phyloP scores from a whole-genome alignment of 2,888 invertebrate species.

The Notodonta dromedarius region DNA sequence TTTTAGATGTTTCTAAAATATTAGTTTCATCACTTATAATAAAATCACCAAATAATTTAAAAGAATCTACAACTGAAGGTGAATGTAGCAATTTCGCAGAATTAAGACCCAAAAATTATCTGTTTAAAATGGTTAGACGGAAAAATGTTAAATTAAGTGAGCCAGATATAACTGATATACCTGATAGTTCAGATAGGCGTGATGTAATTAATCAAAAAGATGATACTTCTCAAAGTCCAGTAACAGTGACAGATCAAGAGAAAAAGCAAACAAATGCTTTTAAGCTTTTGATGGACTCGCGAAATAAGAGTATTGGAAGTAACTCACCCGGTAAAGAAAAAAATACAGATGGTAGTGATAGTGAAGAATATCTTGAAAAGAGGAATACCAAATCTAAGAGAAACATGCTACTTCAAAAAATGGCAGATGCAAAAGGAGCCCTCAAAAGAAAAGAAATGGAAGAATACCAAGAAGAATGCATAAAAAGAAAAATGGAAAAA shows the following conservation, averaged over 20 bases:
- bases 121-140: conserved; percentile 68
- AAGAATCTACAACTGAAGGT: conserved; percentile 20
- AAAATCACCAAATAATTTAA: conserved; percentile 56
- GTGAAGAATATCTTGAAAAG: conserved; percentile 52
- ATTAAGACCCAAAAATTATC: conserved; percentile 60
- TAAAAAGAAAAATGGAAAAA: conserved; percentile 84
- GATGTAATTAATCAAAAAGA: conserved; percentile 18
- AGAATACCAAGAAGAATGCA: conserved; percentile 81
- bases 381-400: conserved; percentile 73
- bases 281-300: conserved; percentile 87
- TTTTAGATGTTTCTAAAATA: conserved; percentile 69
- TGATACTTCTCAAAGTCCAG: conserved; percentile 17
- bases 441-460: conserved; percentile 84
- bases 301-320: conserved; percentile 85
- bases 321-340: conserved; percentile 86
- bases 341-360: conserved; percentile 46
- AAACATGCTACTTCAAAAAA: conserved; percentile 81
- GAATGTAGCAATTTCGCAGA: conserved; percentile 36
- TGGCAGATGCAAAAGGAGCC: conserved; percentile 87
- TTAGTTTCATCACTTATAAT: conserved; percentile 60
- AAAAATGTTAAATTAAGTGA: conserved; percentile 43
- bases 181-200: conserved; percentile 13
- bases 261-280: conserved; percentile 84
- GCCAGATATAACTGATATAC: conserved; percentile 15
- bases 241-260: conserved; percentile 43